A percentile compares a stretch with the other conserved stretches of the same genome.
Conservation (phyloP, 2,888 invertebrate genomes). For the Heliconius ismenius region DNA sequence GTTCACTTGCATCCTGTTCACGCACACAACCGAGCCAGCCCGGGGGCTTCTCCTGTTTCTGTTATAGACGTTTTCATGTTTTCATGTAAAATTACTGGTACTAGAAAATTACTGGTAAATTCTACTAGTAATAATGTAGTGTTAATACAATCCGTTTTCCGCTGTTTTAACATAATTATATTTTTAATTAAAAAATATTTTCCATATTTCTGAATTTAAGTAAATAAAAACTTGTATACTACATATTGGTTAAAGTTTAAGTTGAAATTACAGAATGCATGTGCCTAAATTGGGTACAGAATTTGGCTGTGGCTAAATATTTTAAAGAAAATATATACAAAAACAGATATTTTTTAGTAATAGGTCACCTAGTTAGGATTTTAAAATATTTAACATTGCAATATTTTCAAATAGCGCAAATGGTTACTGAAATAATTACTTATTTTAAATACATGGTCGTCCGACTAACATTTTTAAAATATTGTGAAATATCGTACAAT, state of each 20-base stretch:
- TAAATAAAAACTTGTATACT: too few species aligned
- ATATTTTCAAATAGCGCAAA: constrained; percentile 8
- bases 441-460: constrained; percentile 2
- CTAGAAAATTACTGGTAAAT: background rate
- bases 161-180: too few species aligned
- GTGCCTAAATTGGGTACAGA: too few species aligned
- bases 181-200: too few species aligned
- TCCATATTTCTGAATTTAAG: too few species aligned
- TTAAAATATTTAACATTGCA: background rate
- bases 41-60: constrained; percentile 44
- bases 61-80: constrained; percentile 23
- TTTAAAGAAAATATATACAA: too few species aligned
- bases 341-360: too few species aligned
- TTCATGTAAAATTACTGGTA: constrained; percentile 8
- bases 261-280: too few species aligned
- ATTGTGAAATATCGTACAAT: constrained; percentile 4
- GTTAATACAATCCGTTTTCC: background rate
- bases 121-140: too few species aligned
- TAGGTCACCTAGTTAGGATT: background rate
- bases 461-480: background rate
- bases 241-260: too few species aligned
- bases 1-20: constrained; percentile 79
- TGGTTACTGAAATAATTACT: constrained; percentile 15
- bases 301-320: too few species aligned
- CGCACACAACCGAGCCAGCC: constrained; percentile 46